Base-by-base conservation (phyloP, 2,113 vertebrate species). In the Strigops habroptila region DNA sequence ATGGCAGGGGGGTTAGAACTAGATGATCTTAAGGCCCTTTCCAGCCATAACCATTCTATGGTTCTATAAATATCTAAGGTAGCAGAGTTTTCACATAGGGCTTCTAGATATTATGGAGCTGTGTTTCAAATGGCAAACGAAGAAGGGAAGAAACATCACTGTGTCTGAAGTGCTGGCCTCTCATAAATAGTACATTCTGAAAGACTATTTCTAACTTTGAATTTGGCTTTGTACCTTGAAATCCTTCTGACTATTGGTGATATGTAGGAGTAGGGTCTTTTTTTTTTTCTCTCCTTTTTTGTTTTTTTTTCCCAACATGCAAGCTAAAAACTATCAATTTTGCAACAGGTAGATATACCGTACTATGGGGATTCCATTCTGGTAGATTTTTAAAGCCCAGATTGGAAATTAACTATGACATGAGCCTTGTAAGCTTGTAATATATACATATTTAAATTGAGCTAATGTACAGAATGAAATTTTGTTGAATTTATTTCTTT, bases 401-500 rank as follows among this genome's bases (percentile, higher is more conserved):
- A 94, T 96, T 97, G 97, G 97, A 97, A 97, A 97, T 95, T 89
- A 98, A 92, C 94, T 96, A 96, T 88, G 97, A 96, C 88, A 91
- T 94, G 95, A 97, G 93, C 96, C 97, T 97, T 97, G 96, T 67
- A 92, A 97, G 96, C 95, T 65, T 98, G 96, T 98, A 97, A 96
- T 96, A 93, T 96, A 84, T 90, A 90, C 70, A 95, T 97, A 98
- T 94, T 97, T 98, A 97, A 97, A 96, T 96, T 96, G 91, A 97
- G 92, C 90, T 98, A 94, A 97, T 98, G 97, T 98, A 97, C 97
- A 98, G 96, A 97, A 97, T 74, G 85, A 97, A 89, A 87, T 92
- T 91, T 88, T 97, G 90, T 97, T 96, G 69, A 96, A 79, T 97
- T 88, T 94, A 93, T 97, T 97, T 88, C 97, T 88, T 92, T 93